Base-by-base conservation (phyloP, 1,140 invertebrate species). In the Bombus balteatus region DNA sequence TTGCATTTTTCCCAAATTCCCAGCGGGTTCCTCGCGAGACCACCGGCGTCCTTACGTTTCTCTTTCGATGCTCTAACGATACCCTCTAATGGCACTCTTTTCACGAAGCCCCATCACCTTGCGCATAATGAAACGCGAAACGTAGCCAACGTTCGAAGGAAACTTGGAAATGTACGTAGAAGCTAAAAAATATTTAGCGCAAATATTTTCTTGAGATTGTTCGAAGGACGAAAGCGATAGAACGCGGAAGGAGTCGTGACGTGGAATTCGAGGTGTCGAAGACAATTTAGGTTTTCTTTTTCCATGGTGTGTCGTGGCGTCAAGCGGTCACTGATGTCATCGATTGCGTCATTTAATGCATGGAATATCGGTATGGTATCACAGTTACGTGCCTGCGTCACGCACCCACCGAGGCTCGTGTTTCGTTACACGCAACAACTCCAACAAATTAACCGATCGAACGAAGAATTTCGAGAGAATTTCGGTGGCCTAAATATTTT, bases 301-400 rank as follows among this genome's bases (percentile, higher is more conserved):
- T 22, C 47, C 47, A 6, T 53, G 47, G 47, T 53, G 18, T 53
- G 2, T 53, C 18, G n/a, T 73, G 43, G 70, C 41, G 79, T 89
- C 87, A 89, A 91, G 66, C 28, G 22, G n/a, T 34, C n/a, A 74
- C 12, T 90, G 87, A 89, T 77, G 81, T 89, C 81, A 89, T 12
- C 15, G 73, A 57, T 90, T 87, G 76, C 88, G 77, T 89, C 76
- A 85, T 59, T 53, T 34, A 70, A 78, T 65, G 79, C 73, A 47
- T 39, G 75, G 37, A 43, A 80, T 72, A 62, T 62, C 76, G 76
- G 57, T 83, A 83, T 85, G n/a, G 68, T 85, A 57, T 65, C 68
- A 65, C 76, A 32, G 57, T 65, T 72, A 65, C 28, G 25, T 25
- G 34, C 39, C 73, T 15, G 43, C 70, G 37, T 77, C 22, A 41